These are phyloP conservation scores for Lamprologus sp. DNA, from an alignment of 2,113 vertebrate species.

Conservation along the genomic window DNA sequence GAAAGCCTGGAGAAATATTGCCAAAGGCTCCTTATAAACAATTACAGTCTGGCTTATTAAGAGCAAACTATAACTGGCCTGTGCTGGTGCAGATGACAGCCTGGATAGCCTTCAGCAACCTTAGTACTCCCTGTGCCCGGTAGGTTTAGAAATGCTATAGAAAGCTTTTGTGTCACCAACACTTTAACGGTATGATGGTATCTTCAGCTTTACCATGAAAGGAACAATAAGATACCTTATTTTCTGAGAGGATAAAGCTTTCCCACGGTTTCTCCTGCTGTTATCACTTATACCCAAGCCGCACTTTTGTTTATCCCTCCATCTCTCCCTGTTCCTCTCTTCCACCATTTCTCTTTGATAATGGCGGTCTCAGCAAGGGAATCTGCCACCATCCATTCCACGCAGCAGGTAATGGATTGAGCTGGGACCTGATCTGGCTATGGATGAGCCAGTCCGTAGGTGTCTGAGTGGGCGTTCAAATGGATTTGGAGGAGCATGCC, in stretches of 20 bases:
- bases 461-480: conserved; percentile 63
- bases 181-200: neutral
- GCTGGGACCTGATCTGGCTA: conserved; percentile 43
- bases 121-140: neutral
- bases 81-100: neutral
- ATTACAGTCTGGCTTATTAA: neutral
- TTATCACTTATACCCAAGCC: neutral
- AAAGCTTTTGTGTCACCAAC: neutral
- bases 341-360: conserved; percentile 38
- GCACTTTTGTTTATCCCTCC: conserved; percentile 30
- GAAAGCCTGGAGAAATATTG: neutral
- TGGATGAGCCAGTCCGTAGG: conserved; percentile 56
- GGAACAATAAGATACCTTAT: neutral
- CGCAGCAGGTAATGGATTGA: conserved; percentile 59
- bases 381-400: conserved; percentile 44
- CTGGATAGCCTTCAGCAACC: neutral
- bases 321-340: conserved; percentile 9
- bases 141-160: neutral
- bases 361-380: neutral
- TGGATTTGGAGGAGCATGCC: conserved; percentile 37
- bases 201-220: neutral
- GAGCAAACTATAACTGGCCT: neutral
- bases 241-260: neutral
- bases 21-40: neutral
- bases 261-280: neutral